Percentiles rank a stretch among this genome's conserved stretches.
Conservation (phyloP, 1,140 invertebrate species). For the Drosophila tsacasi region DNA sequence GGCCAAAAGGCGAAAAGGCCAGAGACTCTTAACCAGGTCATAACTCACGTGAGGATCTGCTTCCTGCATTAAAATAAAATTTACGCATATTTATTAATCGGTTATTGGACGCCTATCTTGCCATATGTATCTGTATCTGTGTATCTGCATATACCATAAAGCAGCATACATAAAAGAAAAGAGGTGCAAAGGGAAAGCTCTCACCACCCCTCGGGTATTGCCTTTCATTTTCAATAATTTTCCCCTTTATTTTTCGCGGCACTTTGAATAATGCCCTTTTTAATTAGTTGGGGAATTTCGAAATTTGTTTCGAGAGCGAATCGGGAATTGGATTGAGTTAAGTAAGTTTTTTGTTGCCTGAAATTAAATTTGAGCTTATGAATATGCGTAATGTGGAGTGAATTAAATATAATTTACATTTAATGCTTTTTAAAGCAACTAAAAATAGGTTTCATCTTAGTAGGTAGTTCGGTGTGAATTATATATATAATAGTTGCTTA, state of each 20-base stretch:
- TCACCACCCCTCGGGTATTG: background rate
- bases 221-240: conserved; percentile 26
- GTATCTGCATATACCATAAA: conserved; percentile 3
- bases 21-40: conserved; percentile 43
- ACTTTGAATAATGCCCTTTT: conserved; percentile 47
- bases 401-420: background rate
- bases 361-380: background rate
- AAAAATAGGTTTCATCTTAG: too few species aligned
- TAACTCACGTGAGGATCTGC: conserved; percentile 41
- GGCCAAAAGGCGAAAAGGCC: conserved; percentile 10
- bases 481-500: too few species aligned
- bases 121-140: background rate
- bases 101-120: conserved; percentile 42
- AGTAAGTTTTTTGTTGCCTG: background rate
- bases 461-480: too few species aligned
- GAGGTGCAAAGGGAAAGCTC: conserved; percentile 38
- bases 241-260: background rate
- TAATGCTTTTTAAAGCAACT: background rate
- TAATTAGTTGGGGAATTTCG: conserved; percentile 40
- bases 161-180: conserved; percentile 18
- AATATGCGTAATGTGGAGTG: background rate
- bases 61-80: conserved; percentile 63
- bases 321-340: conserved; percentile 14
- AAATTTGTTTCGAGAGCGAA: conserved; percentile 17
- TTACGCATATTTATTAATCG: conserved; percentile 71